A percentile compares a stretch with the other conserved stretches of the same genome.
These are phyloP conservation scores for Blastomussa wellsi DNA, from an alignment of 92 coral and sea anemone genomes.

Conservation along the genomic window DNA sequence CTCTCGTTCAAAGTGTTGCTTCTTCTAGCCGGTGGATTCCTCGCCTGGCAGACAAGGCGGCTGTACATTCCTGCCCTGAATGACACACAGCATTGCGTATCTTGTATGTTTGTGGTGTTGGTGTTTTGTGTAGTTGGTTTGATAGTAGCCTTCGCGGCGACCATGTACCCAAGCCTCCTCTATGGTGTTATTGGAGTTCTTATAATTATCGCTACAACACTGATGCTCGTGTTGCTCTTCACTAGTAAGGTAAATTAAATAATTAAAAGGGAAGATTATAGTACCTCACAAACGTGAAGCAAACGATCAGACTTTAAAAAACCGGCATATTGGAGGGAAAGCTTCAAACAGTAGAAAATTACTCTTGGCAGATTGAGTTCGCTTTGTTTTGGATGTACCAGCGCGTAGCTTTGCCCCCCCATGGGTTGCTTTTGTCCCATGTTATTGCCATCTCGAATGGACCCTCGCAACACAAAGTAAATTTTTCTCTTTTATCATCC, in stretches of 20 bases:
- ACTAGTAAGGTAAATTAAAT: slow-evolving; percentile 82
- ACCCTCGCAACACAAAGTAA: too few species aligned
- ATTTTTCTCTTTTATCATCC: too few species aligned
- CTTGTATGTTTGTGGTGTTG: slow-evolving; percentile 72
- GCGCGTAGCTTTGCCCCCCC: too few species aligned
- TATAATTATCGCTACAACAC: slow-evolving; percentile 70
- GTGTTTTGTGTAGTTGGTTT: slow-evolving; percentile 65
- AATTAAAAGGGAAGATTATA: too few species aligned
- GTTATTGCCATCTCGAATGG: too few species aligned
- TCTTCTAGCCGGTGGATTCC: slow-evolving; percentile 73
- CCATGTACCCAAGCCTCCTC: slow-evolving; percentile 67
- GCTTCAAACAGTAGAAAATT: too few species aligned
- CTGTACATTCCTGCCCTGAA: slow-evolving; percentile 81
- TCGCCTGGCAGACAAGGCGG: slow-evolving; percentile 95
- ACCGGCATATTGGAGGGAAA: too few species aligned
- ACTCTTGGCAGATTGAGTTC: too few species aligned
- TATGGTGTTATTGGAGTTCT: slow-evolving; percentile 73
- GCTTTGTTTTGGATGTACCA: too few species aligned
- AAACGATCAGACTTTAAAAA: too few species aligned
- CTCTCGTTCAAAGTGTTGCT: slow-evolving; percentile 66
- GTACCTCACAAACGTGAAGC: too few species aligned
- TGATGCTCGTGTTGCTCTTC: slow-evolving; percentile 77
- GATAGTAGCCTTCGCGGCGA: slow-evolving; percentile 66
- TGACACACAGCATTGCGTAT: slow-evolving; percentile 88
- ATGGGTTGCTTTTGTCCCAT: too few species aligned